Base-by-base conservation (phyloP, 2,113 vertebrate genomes). In the Malurus cyaneus region DNA sequence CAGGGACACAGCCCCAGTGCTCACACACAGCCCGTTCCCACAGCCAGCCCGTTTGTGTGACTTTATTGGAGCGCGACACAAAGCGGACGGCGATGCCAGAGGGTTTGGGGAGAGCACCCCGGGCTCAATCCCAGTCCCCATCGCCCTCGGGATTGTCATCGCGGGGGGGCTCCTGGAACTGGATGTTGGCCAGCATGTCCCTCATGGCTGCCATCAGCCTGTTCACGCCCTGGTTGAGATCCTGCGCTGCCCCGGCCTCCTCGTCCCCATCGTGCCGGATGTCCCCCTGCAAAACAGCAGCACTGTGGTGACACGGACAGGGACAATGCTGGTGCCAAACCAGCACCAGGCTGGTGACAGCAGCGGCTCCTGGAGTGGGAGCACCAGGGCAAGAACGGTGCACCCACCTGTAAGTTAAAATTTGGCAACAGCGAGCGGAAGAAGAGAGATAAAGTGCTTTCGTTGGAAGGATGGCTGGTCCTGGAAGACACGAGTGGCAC, bases 121-220 rank as follows among this genome's bases (percentile, higher is more conserved):
- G 14, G 96, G 95, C 97, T 99, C 98, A 99, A 42, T 99, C 99
- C 80, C 97, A 98, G 67, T 99, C 99, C 2, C 98, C 99, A 0
- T 99, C 99, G 1, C 91, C 97, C 24, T 97, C 97, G 0, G 96
- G 76, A 88, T 97, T 97, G 98, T 98, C 98, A 56, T 99, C 87
- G 41, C 96, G 96, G 54, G 98, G 46, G 46, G 98, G 70, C 97
- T 99, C 99, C 72, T 99, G 99, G 93, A 99, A 99, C 94, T 98
- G 98, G 96, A 99, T 99, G 97, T 99, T 99, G 36, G 99, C 99
- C 97, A 99, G 97, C 99, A 99, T 99, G 98, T 99, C 99, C 31
- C 99, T 98, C 98, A 99, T 99, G 15, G 99, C 99, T 49, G 98
- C 98, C 99, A 99, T 99, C 15, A 99, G 98, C 84, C 99, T 97